These are phyloP conservation scores for Tyrophagus putrescentiae DNA, from an alignment of 1,140 invertebrate species.

Conservation along the genomic window DNA sequence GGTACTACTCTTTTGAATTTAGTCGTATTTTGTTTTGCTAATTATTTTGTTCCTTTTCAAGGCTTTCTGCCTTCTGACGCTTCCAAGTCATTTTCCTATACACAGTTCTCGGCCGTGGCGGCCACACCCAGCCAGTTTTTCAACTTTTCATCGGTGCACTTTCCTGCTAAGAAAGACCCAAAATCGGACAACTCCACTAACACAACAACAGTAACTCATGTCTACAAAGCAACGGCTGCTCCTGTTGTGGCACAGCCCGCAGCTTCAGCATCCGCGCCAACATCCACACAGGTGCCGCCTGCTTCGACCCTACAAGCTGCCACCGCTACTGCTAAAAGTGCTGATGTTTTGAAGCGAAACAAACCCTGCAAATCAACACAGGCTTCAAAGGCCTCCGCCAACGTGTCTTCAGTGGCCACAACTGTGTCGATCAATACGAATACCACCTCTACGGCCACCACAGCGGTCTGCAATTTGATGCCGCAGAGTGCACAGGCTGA, in stretches of 20 bases:
- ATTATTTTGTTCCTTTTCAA: slow-evolving; percentile 26
- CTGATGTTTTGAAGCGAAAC: too few relatives aligned
- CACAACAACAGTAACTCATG: slow-evolving; percentile 31
- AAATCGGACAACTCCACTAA: slow-evolving; percentile 28
- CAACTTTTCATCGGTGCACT: background rate
- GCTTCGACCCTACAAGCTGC: too few relatives aligned
- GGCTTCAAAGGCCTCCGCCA: too few relatives aligned
- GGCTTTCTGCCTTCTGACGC: slow-evolving; percentile 14
- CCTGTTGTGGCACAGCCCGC: slow-evolving; percentile 35
- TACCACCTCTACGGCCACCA: slow-evolving; percentile 11
- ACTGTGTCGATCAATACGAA: background rate
- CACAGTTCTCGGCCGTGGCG: slow-evolving; percentile 36
- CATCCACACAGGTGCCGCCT: too few relatives aligned
- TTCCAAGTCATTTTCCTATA: slow-evolving; percentile 24
- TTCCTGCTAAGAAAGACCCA: background rate
- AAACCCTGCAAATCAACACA: too few relatives aligned
- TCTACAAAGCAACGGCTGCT: slow-evolving; percentile 29
- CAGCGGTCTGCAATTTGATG: slow-evolving; percentile 4
- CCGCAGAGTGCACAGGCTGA: background rate
- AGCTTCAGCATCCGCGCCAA: slow-evolving; percentile 38
- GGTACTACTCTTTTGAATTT: too few relatives aligned
- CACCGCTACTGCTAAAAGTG: too few relatives aligned
- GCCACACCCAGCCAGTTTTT: slow-evolving; percentile 40
- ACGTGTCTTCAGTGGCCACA: too few relatives aligned
- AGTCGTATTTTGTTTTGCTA: too few relatives aligned